Conservation (phyloP, 2,888 invertebrate species). For the Aleiodes alternator region DNA sequence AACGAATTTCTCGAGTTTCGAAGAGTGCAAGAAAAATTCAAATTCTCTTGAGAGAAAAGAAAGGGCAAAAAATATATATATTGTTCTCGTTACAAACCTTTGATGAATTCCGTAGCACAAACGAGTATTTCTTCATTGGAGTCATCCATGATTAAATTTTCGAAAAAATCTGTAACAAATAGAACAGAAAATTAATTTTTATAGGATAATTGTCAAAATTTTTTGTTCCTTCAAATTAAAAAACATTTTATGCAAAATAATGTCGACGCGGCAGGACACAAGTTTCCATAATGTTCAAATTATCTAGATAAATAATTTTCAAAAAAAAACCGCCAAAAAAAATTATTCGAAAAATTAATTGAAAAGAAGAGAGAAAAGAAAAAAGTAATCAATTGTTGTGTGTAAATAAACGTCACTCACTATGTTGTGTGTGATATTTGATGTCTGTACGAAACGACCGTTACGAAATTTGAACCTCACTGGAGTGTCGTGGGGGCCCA, state of each 20-base stretch:
- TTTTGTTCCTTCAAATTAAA: not conserved
- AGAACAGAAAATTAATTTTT: conserved; percentile 2
- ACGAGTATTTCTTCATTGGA: conserved; percentile 66
- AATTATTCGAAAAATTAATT: not conserved
- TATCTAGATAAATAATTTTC: not conserved
- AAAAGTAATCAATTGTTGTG: not conserved
- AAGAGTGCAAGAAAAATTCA: not conserved
- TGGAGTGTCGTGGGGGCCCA: conserved; percentile 18
- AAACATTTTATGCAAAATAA: conserved; percentile 1
- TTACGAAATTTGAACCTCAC: conserved; percentile 30
- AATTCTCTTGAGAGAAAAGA: not conserved
- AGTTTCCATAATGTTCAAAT: not conserved
- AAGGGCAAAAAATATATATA: conserved; percentile 18
- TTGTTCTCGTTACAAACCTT: conserved; percentile 61
- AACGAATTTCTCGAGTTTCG: not conserved
- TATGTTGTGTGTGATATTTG: not conserved
- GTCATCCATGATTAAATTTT: conserved; percentile 64
- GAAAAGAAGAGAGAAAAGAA: not conserved
- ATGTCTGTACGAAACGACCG: conserved; percentile 13
- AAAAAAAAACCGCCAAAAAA: not conserved
- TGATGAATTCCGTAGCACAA: conserved; percentile 70
- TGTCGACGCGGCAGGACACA: not conserved
- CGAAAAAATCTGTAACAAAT: conserved; percentile 32
- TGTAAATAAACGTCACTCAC: conserved; percentile 4
- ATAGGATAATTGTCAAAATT: conserved; percentile 1